Base-by-base conservation (phyloP, 2,888 invertebrate species). In the Lithosia quadra region DNA sequence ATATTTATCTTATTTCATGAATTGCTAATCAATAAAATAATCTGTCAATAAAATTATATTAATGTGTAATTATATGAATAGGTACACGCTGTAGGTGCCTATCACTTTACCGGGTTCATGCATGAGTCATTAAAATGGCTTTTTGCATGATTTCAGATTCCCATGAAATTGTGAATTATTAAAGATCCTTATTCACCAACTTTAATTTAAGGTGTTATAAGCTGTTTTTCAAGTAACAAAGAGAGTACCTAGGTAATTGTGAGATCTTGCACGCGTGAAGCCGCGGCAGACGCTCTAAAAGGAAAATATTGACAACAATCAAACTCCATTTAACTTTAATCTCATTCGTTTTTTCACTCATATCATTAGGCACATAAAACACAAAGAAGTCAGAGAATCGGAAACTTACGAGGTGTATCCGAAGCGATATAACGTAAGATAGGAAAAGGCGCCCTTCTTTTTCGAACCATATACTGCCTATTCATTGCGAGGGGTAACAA, bases 401-500 rank as follows among this genome's bases (percentile, higher is more conserved):
- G 84, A 85, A 91, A 90, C 86, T 90, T 89, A 88, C 88, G 89
- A 88, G 90, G 88, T 90, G 88, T 88, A 86, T 80, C 84, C 82
- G 80, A 86, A 84, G 80, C 85, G 88, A 89, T 90, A 85, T 87
- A 86, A 84, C 79, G 83, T 78, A 76, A 90, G 92, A 92, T 92
- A 91, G 87, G 87, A 84, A 71, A 75, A 74, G 71, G 82, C 79
- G 79, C 84, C 89, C 87, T 86, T 86, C 89, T 85, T 84, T 91
- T 91, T 90, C 90, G 86, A 86, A 78, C 87, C 92, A 90, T 93
- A 91, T 92, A 91, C 89, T 77, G 81, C 86, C 87, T 86, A 90
- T 91, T 90, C 90, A 88, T 86, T 86, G 89, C 82, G 88, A 84
- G 86, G 91, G 93, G 91, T 90, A 91, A 86, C 90, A 90, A 91